Base-by-base conservation (phyloP, 2,797 vertebrate genomes). In the Distichodus sexfasciatus region DNA sequence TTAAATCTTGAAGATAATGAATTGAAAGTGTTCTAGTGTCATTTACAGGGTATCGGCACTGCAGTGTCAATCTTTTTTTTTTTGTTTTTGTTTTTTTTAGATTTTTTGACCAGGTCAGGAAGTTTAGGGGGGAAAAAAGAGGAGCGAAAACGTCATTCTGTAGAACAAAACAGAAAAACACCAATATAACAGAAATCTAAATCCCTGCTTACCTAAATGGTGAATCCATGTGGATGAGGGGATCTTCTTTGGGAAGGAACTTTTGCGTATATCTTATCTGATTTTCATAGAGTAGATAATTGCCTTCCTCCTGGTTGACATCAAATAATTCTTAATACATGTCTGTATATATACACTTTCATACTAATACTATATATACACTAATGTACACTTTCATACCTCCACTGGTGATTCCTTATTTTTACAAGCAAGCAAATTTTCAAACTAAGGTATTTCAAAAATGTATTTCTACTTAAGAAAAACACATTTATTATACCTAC, bases 271-370 rank as follows among this genome's bases (percentile, higher is more conserved):
- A 88, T 62, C 79, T 76, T 57, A 93, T 89, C 81, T 92, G 87
- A 50, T 93, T 93, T 85, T 93, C 87, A 64, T 92, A 92, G 55
- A 92, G 75, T 15, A 92, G 82, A 59, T 81, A 54, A 46, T 86
- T 83, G 61, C 82, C 90, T 75, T 91, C 84, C 61, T 84, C 77
- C 90, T 87, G 51, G 23, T 14, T 48, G 24, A 61, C 33, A 66
- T 47, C 23, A 35, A 58, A 2, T 50, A 14, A 0, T 36, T 0
- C 2, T 70, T 11, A 19, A 21, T 1, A 19, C 15, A 28, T 29
- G 31, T 12, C 4, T 15, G 3, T 7, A 6, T n/a, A 24, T 1
- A 43, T n/a, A 15, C 41, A 44, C 1, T 12, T 9, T 40, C 19
- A 9, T 3, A 9, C 5, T 15, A 35, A 57, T n/a, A n/a, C n/a